Evolutionary conservation across 2,113 vertebrate genomes (phyloP).

Genomic region (Montifringilla adamsi): DNA sequence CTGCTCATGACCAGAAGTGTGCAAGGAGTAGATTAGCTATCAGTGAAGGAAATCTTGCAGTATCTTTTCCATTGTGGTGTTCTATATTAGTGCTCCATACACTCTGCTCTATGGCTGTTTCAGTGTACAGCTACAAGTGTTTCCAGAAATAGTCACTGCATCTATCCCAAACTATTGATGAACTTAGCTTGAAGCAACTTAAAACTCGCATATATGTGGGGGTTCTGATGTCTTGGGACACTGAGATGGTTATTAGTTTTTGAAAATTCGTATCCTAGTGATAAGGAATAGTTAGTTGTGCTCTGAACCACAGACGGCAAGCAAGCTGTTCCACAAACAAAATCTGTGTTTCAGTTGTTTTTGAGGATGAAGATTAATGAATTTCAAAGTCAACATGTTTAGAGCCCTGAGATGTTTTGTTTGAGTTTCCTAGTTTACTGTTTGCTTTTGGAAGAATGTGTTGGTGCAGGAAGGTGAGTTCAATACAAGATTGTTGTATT

Average conservation of each 20-base stretch:
- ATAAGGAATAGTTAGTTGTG: neutral
- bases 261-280: neutral
- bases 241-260: neutral
- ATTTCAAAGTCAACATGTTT: neutral
- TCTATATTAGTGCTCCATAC: neutral
- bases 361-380: neutral
- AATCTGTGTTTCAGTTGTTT: neutral
- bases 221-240: neutral
- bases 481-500: neutral
- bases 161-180: neutral
- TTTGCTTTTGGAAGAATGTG: neutral
- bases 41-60: neutral
- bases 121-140: neutral
- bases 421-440: neutral
- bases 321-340: neutral
- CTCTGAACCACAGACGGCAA: neutral
- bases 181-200: neutral
- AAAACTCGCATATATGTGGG: neutral
- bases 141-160: neutral
- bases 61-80: neutral
- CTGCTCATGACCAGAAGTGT: neutral
- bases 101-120: neutral
- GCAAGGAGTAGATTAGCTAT: neutral
- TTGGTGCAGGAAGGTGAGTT: neutral
- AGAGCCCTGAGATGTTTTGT: neutral